These are phyloP conservation scores for Micronisus gabar DNA, from an alignment of 2,113 vertebrate genomes.

Conservation along the genomic window DNA sequence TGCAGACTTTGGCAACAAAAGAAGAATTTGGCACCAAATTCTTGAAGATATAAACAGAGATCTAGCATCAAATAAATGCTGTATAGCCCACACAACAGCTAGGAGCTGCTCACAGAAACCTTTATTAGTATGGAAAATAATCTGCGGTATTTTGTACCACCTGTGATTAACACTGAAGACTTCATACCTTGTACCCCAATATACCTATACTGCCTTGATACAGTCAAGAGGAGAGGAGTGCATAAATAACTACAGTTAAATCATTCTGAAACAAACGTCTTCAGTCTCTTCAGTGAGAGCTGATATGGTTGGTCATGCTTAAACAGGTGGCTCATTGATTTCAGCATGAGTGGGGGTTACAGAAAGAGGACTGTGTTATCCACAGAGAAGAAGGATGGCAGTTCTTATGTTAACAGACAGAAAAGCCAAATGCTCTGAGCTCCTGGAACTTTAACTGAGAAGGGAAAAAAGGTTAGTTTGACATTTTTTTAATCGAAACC, in stretches of 20 bases:
- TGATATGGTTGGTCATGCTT: not conserved
- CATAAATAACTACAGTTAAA: not conserved
- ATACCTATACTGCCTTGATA: not conserved
- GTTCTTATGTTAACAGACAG: not conserved
- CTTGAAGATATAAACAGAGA: not conserved
- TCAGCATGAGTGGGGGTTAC: not conserved
- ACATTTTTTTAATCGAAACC: fast-evolving
- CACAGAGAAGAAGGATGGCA: not conserved
- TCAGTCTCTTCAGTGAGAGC: not conserved
- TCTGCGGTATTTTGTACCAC: not conserved
- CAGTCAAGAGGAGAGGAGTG: not conserved
- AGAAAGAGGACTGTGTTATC: not conserved
- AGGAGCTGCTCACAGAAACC: not conserved
- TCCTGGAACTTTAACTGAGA: not conserved
- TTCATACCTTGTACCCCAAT: not conserved
- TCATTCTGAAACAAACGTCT: not conserved
- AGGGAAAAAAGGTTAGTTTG: not conserved
- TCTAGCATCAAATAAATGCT: not conserved
- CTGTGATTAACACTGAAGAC: not conserved
- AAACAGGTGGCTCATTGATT: not conserved
- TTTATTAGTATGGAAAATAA: not conserved
- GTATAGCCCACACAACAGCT: not conserved
- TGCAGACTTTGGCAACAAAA: not conserved
- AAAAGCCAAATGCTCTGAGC: not conserved
- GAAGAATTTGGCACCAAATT: not conserved